Conservation (phyloP, 2,113 vertebrate species). For the Gymnogyps californianus region DNA sequence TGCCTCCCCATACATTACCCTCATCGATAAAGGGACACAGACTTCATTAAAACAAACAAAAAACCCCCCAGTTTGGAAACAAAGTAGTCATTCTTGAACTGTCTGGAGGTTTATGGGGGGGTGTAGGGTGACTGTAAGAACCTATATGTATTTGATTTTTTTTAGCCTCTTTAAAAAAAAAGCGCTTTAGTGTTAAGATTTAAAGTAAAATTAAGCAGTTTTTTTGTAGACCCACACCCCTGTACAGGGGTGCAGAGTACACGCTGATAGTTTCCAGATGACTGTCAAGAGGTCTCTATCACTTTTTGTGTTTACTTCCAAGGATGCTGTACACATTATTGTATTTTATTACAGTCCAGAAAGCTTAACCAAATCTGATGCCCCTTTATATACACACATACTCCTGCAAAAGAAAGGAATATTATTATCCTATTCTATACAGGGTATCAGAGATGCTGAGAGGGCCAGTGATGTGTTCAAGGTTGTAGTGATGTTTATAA, state of each 20-base stretch:
- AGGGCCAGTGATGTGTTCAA: not conserved
- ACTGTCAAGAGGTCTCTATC: not conserved
- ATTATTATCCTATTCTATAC: not conserved
- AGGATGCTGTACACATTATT: fast-evolving
- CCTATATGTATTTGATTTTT: fast-evolving
- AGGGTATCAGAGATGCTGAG: not conserved
- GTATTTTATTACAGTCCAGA: not conserved
- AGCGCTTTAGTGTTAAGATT: not conserved
- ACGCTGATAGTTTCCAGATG: not conserved
- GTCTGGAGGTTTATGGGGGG: not conserved
- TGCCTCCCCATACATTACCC: too few species aligned
- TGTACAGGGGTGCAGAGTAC: too few species aligned
- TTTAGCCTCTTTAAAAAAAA: not conserved
- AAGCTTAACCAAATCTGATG: not conserved
- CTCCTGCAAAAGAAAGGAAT: not conserved
- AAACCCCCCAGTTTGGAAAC: not conserved
- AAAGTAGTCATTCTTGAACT: not conserved
- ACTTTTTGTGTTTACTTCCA: not conserved
- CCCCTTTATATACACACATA: not conserved
- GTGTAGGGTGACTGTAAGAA: not conserved
- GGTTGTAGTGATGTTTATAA: not conserved
- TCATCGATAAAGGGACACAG: not conserved
- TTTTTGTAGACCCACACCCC: not conserved
- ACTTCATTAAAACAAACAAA: not conserved
- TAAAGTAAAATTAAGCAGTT: not conserved